Evolutionary conservation across 2,113 vertebrate species (phyloP).

Genomic region (Trinectes maculatus): DNA sequence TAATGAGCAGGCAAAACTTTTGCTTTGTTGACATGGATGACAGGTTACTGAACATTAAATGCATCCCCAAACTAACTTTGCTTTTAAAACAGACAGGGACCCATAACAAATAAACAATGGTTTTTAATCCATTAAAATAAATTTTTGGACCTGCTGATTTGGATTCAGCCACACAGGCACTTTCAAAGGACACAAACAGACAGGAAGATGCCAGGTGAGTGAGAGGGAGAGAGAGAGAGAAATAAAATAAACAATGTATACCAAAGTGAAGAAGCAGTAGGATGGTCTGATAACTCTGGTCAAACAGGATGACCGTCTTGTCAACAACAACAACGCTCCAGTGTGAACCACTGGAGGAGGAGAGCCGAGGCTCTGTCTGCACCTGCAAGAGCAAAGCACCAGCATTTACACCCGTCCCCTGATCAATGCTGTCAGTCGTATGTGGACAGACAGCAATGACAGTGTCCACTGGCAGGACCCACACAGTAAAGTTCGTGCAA

Average conservation of each 20-base stretch:
- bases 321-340: constrained; percentile 88
- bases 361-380: constrained; percentile 80
- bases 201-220: not conserved
- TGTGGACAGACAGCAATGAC: no score
- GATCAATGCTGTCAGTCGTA: not conserved
- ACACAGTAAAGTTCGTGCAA: no score
- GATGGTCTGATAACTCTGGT: constrained; percentile 86
- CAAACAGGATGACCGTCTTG: constrained; percentile 88
- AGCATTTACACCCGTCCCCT: not conserved
- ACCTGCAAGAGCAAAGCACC: constrained; percentile 74
- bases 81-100: not conserved
- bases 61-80: not conserved
- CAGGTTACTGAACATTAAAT: not conserved
- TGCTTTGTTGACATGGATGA: not conserved
- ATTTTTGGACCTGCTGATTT: not conserved
- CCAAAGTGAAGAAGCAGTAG: constrained; percentile 90
- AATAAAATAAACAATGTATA: constrained; percentile 57
- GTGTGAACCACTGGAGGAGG: constrained; percentile 77
- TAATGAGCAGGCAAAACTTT: not conserved
- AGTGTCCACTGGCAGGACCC: no score
- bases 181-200: not conserved
- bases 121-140: not conserved
- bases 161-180: not conserved
- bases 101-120: not conserved
- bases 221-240: not conserved